Evolutionary conservation across 1,140 invertebrate genomes (phyloP).

Genomic region (Gyrodactylus bullatarudis): DNA sequence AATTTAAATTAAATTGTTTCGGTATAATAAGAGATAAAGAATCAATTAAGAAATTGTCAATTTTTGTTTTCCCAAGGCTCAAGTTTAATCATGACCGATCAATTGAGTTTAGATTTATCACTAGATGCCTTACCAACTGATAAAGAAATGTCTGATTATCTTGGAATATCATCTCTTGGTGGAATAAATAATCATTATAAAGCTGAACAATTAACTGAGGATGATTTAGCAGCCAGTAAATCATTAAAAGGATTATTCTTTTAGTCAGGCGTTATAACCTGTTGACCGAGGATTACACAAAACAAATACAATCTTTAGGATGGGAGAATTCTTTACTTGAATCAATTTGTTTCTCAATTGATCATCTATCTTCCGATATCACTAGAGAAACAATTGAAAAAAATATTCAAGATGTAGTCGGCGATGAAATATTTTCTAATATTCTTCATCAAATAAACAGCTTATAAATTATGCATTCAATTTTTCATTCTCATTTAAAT

Average conservation of each 20-base stretch:
- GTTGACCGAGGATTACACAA: not conserved
- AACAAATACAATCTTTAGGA: not conserved
- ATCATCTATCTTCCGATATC: too few species aligned
- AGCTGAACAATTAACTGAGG: not conserved
- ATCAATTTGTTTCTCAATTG: not conserved
- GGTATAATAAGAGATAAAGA: too few species aligned
- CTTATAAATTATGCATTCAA: too few species aligned
- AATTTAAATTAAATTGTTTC: too few species aligned
- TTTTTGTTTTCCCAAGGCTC: not conserved
- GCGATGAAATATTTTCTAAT: too few species aligned
- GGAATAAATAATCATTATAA: not conserved
- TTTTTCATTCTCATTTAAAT: too few species aligned
- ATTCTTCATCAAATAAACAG: too few species aligned
- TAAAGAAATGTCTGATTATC: not conserved
- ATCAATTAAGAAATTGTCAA: too few species aligned
- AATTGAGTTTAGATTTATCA: not conserved
- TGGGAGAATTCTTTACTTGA: not conserved
- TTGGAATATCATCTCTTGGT: not conserved
- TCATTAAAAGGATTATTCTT: not conserved
- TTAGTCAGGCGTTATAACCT: not conserved
- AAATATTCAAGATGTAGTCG: too few species aligned
- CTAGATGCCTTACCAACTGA: not conserved
- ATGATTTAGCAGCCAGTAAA: not conserved
- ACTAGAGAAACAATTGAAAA: too few species aligned
- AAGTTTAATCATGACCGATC: not conserved